Conservation (phyloP, 2,888 invertebrate species). For the Lomographa bimaculata region DNA sequence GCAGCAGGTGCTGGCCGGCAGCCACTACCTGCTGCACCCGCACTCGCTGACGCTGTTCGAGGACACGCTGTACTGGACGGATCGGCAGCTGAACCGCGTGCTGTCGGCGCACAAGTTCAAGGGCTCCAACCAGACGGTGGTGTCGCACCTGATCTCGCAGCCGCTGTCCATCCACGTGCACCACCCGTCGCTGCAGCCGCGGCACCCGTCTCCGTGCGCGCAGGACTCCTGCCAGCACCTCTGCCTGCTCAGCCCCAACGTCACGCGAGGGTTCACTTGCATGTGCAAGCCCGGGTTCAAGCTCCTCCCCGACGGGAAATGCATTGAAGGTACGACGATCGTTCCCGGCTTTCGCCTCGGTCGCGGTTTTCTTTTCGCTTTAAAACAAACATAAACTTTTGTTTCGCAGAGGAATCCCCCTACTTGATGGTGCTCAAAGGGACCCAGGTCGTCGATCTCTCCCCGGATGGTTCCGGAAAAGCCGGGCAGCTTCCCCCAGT, state of each 20-base stretch:
- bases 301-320: constrained; percentile 86
- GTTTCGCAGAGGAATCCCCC: constrained; percentile 89
- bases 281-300: constrained; percentile 96
- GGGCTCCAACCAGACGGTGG: constrained; percentile 95
- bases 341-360: no score
- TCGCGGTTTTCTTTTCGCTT: no score
- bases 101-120: constrained; percentile 95
- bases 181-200: constrained; percentile 96
- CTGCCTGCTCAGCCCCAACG: constrained; percentile 93
- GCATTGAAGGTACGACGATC: constrained; percentile 82
- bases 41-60: constrained; percentile 98
- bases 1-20: constrained; percentile 93
- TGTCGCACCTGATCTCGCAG: constrained; percentile 96
- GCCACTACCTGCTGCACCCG: constrained; percentile 97
- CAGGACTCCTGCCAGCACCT: constrained; percentile 90
- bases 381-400: constrained; percentile 4
- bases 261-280: constrained; percentile 89
- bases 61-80: constrained; percentile 98
- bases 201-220: constrained; percentile 89
- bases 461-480: constrained; percentile 89
- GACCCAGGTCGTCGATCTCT: constrained; percentile 94
- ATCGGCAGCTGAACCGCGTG: constrained; percentile 95
- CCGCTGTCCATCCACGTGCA: constrained; percentile 98
- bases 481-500: constrained; percentile 93
- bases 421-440: constrained; percentile 96